Evolutionary conservation across 2,888 invertebrate genomes (phyloP).

Genomic region (Ashinkailepas kermadecensis): DNA sequence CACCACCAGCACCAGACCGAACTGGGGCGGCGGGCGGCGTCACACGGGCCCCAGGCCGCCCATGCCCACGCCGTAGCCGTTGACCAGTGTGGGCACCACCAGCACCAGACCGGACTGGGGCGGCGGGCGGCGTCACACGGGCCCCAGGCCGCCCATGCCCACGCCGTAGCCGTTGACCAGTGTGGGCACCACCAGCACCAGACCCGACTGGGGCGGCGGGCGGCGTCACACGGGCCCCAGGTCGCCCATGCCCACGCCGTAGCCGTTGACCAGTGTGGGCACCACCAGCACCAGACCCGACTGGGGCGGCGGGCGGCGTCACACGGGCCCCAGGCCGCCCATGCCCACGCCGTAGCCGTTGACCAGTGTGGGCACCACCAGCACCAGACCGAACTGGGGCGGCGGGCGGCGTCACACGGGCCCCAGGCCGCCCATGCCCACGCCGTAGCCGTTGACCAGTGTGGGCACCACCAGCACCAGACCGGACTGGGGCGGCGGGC

Average conservation of each 20-base stretch:
- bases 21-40: not conserved
- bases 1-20: slow-evolving; percentile 2
- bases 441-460: not conserved
- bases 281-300: slow-evolving; percentile 3
- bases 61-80: not conserved
- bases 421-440: not conserved
- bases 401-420: not conserved
- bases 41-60: not conserved
- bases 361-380: not conserved
- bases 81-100: not conserved
- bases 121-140: not conserved
- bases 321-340: not conserved
- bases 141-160: not conserved
- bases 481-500: not conserved
- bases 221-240: not conserved
- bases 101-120: not conserved
- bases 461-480: slow-evolving; percentile 8
- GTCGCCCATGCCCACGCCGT: not conserved
- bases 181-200: not conserved
- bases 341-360: not conserved
- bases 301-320: not conserved
- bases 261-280: not conserved
- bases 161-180: not conserved
- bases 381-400: not conserved
- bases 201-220: not conserved